Evolutionary conservation across 2,888 invertebrate genomes (phyloP).

Genomic region (Keiferia lycopersicella): DNA sequence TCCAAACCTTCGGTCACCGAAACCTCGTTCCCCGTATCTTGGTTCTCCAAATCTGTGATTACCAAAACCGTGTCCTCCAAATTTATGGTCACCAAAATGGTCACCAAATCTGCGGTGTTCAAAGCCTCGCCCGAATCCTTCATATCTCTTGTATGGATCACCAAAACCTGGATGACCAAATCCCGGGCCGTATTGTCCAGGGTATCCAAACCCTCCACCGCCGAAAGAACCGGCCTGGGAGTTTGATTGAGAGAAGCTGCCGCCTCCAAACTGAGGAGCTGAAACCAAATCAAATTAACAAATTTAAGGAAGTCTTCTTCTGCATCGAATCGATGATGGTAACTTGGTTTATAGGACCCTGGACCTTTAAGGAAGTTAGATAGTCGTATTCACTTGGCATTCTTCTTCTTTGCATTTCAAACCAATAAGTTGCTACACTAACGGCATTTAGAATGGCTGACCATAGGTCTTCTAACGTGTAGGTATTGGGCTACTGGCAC

Average conservation of each 20-base stretch:
- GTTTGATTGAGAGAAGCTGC: conserved; percentile 37
- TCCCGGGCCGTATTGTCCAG: conserved; percentile 26
- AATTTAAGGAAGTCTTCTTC: too few relatives aligned
- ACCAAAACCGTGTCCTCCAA: neutral
- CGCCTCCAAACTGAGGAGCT: conserved; percentile 47
- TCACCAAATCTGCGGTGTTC: neutral
- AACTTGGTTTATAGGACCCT: too few relatives aligned
- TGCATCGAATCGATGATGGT: too few relatives aligned
- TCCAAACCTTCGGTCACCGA: conserved; percentile 22
- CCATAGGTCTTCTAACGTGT: too few relatives aligned
- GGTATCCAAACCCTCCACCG: conserved; percentile 30
- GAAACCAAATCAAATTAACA: conserved; percentile 17
- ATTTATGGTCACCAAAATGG: neutral
- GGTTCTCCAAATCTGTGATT: neutral
- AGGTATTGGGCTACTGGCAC: too few relatives aligned
- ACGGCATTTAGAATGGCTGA: too few relatives aligned
- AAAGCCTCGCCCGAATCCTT: neutral
- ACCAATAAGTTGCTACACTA: too few relatives aligned
- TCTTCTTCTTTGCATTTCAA: too few relatives aligned
- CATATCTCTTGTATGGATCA: neutral
- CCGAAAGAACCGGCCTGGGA: conserved; percentile 42
- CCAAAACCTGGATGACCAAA: conserved; percentile 3
- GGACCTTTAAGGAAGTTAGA: too few relatives aligned
- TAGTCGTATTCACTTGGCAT: neutral
- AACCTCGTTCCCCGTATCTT: neutral